Evolutionary conservation across 1,140 invertebrate genomes (phyloP), one percentile per base, ranked within the genome.

Genomic region (Drosophila punjabiensis): DNA sequence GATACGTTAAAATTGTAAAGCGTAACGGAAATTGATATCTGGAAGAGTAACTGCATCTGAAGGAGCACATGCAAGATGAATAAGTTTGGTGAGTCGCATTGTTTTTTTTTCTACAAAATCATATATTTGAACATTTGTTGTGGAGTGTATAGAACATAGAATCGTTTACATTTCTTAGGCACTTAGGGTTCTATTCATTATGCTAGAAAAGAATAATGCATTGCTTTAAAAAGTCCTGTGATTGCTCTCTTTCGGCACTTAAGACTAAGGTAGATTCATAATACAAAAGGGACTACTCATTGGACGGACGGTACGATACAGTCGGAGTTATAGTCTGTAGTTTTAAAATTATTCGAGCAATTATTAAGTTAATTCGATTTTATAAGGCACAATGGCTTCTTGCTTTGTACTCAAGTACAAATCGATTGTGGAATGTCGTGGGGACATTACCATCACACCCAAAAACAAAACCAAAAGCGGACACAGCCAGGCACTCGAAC

Each of bases 381-480:
- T 6, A 52, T 79, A 89, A 88, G 85, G 78, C 85, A 87, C 79
- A 82, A 73, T 53, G 75, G 28, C 59, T 65, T 56, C 20, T 48
- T 43, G 20, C 74, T 82, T 89, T 84, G 84, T 88, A 88, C 81
- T 81, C 56, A 70, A 76, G 71, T 88, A 81, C 68, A 74, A 81
- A 75, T 52, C 78, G 52, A 60, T 74, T 61, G 65, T 47, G 73
- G 64, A 81, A 81, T 79, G 75, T 30, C 28, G 20, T 4, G 43
- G 37, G 43, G 43, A 59, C 43, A 62, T 14, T 20, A 18, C 32
- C 35, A 52, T 50, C 64, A 65, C 56, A 59, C 41, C 58, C 39
- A 37, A 56, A 70, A 62, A 53, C 35, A 63, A 45, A 62, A 58
- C 68, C 20, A 56, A 74, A 39, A 69, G 61, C 73, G 64, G 65